phyloP scores from a whole-genome alignment of 1,140 invertebrate species.

The Dreissena polymorpha region DNA sequence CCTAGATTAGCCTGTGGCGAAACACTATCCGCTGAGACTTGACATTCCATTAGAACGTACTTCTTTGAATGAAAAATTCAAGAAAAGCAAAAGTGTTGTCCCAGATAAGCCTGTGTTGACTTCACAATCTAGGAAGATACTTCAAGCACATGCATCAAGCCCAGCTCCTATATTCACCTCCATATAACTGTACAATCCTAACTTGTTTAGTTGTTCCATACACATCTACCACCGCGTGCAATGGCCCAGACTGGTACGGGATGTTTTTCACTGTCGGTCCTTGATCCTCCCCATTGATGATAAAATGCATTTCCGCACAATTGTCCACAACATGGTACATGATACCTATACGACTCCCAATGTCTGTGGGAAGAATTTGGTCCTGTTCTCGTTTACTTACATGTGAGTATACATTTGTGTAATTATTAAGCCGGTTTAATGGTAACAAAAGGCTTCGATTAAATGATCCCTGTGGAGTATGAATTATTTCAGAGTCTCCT shows the following conservation, averaged over 20 bases:
- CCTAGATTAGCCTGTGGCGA: too few species aligned
- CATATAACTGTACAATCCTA: slow-evolving; percentile 94
- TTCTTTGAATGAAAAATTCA: too few species aligned
- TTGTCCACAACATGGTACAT: slow-evolving; percentile 89
- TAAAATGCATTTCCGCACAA: slow-evolving; percentile 95
- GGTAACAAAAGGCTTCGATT: slow-evolving; percentile 86
- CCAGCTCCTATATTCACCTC: slow-evolving; percentile 88
- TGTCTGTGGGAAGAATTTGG: slow-evolving; percentile 86
- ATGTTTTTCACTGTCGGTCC: slow-evolving; percentile 84
- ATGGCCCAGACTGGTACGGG: slow-evolving; percentile 89
- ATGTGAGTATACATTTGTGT: slow-evolving; percentile 42
- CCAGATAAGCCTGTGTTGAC: too few species aligned
- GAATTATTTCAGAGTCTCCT: slow-evolving; percentile 83
- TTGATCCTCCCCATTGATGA: slow-evolving; percentile 92
- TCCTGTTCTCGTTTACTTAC: slow-evolving; percentile 50
- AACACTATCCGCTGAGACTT: too few species aligned
- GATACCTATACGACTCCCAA: slow-evolving; percentile 95
- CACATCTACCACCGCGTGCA: slow-evolving; percentile 96
- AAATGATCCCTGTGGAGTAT: slow-evolving; percentile 89
- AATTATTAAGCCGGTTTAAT: slow-evolving; percentile 73
- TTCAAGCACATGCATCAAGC: too few species aligned
- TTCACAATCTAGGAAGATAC: too few species aligned
- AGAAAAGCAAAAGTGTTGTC: too few species aligned
- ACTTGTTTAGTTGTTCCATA: slow-evolving; percentile 99
- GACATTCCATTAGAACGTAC: too few species aligned